Percentiles rank a stretch among this genome's conserved stretches.
Evolutionary conservation across 2,797 vertebrate genomes (phyloP).

Genomic region (Sebastes diaconus): DNA sequence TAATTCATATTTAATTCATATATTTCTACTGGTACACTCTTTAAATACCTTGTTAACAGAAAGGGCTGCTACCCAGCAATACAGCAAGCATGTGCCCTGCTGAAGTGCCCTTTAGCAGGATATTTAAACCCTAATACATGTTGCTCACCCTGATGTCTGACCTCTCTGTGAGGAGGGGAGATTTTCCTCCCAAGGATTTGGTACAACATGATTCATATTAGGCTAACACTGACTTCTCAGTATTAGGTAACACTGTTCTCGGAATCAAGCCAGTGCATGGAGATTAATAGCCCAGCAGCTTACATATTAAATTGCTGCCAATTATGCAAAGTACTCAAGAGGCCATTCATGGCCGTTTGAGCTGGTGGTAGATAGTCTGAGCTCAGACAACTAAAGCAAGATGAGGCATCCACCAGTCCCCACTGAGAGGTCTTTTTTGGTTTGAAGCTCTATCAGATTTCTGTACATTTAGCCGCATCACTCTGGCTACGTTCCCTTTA

Average conservation of each 20-base stretch:
- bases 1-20: too few species aligned
- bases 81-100: neutral
- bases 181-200: neutral
- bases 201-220: slow-evolving; percentile 9
- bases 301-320: slow-evolving; percentile 62
- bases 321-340: slow-evolving; percentile 65
- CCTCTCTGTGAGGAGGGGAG: neutral
- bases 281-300: slow-evolving; percentile 64
- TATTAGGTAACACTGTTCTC: slow-evolving; percentile 50
- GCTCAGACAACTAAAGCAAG: slow-evolving; percentile 5
- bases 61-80: neutral
- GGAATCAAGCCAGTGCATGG: slow-evolving; percentile 35
- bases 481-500: neutral
- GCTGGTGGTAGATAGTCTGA: slow-evolving; percentile 12
- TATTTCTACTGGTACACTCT: too few species aligned
- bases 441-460: neutral
- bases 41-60: too few species aligned
- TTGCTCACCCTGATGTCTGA: slow-evolving; percentile 9
- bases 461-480: neutral
- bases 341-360: slow-evolving; percentile 60
- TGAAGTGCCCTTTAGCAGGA: slow-evolving; percentile 15
- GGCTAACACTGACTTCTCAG: slow-evolving; percentile 16
- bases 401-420: neutral
- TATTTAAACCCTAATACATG: slow-evolving; percentile 19
- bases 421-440: neutral